Evolutionary conservation across 2,888 invertebrate genomes (phyloP), one percentile per base, ranked within the genome.

Genomic region (Agrochola circellaris): DNA sequence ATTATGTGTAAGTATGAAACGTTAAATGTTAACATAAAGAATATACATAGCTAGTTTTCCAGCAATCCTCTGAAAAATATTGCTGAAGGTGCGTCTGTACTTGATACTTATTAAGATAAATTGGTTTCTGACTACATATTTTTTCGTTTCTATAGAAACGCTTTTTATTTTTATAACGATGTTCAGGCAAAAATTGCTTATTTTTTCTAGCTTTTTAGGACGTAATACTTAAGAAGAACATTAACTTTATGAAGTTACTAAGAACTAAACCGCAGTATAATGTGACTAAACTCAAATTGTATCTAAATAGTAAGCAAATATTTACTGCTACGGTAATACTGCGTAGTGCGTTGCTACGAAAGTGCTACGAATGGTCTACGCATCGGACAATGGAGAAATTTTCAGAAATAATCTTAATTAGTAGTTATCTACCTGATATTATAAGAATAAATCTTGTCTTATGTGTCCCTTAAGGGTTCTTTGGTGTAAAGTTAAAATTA

Each of bases 341-440:
- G n/a, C 70, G 84, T 80, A 84, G 80, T 61, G 0, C 26, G 1
- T 2, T 48, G 45, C 84, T 83, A 79, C 79, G 26, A 26, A 15
- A 62, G 15, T 64, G 48, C 79, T 84, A 67, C 81, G 56, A 66
- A 42, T 13, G 13, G 42, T 26, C 17, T 56, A 76, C 48, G 83
- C n/a, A 1, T 58, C 15, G 20, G 15, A 56, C 23, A 51, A 67
- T 68, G 5, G 58, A 61, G 15, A 6, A 56, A 79, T 77, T 30
- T 48, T 56, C 30, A 66, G 15, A 77, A 48, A 20, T 56, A 42
- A 66, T 82, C 45, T 38, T 30, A 77, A 78, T 75, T 23, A 34
- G n/a, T 75, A 51, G 48, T 38, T 77, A 77, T 34, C 56, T 67
- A 34, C 26, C 17, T 17, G 23, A 15, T 64, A 26, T 66, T 45